Conservation (phyloP, 2,113 vertebrate genomes). For the Crypturellus undulatus region DNA sequence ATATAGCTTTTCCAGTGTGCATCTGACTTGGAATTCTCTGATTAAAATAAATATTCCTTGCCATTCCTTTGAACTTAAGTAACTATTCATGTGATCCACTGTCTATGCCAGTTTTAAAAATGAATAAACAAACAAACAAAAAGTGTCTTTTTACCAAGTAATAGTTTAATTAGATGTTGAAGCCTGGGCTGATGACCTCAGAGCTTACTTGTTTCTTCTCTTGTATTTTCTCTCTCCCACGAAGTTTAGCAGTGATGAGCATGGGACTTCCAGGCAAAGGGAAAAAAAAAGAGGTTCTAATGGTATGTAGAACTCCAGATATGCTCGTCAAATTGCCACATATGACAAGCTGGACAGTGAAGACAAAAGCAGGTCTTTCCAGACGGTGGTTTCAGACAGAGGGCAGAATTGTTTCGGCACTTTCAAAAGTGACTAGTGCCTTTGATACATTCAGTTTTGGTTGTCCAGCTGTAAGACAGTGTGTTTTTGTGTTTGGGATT, state of each 20-base stretch:
- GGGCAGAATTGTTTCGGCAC: background rate
- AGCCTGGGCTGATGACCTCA: background rate
- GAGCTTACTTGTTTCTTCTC: background rate
- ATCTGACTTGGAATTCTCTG: background rate
- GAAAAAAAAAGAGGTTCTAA: background rate
- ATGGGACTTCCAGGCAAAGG: background rate
- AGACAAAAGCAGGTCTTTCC: background rate
- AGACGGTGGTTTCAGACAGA: background rate
- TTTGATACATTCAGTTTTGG: background rate
- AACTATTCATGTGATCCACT: background rate
- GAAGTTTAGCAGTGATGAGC: background rate
- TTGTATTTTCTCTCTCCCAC: background rate
- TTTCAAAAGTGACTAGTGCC: background rate
- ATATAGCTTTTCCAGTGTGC: background rate
- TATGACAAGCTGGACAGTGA: background rate
- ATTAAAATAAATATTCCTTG: background rate
- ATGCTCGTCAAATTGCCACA: background rate
- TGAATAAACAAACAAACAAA: background rate
- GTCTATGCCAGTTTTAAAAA: background rate
- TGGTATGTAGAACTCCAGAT: background rate
- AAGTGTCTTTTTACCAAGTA: accelerated
- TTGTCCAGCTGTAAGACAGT: background rate
- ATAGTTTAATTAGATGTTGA: background rate
- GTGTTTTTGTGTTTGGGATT: background rate
- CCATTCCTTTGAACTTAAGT: background rate